Evolutionary conservation across 2,888 invertebrate genomes (phyloP), one percentile per base, ranked within the genome.

Genomic region (Nymphalis polychloros): DNA sequence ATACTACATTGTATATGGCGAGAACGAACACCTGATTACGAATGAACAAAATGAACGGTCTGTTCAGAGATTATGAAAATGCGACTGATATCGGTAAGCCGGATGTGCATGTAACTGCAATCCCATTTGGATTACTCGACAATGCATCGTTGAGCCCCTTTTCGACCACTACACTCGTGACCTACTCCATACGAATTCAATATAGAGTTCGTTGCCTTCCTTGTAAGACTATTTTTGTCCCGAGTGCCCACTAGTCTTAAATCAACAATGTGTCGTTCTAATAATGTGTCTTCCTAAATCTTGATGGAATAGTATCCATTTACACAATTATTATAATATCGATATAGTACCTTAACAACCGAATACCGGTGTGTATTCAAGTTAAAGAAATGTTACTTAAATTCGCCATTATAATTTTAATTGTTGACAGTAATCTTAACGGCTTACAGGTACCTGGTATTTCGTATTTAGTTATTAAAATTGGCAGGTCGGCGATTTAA

Each of bases 161-260:
- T 55, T 17, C 10, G 53, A 55, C 53, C 53, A 55, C 31, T 55
- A 55, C 31, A 31, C 31, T 27, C 53, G 31, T 55, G 23, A 55
- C 31, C 27, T 55, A 27, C 31, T 55, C 17, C 17, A 31, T 31
- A 55, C 31, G 27, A 27, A 55, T 52, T 52, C 20, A 13, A 13
- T 52, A 52, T 52, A 52, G 52, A 23, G 27, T 55, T 55, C 31
- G 53, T 31, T 55, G 53, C 53, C 53, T 55, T 57, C 57, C n/a
- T 17, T n/a, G 10, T 19, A 41, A 19, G 19, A 19, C 17, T 57
- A 19, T 19, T 19, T 57, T 35, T 5, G n/a, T 57, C 57, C 57
- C 57, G 57, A 57, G 31, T 35, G 19, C 57, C 57, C 57, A 19
- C 41, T 19, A 57, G 35, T 57, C n/a, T 41, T 19, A 41, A 41